Evolutionary conservation across 2,888 invertebrate species (phyloP).

Genomic region (Phyllotreta striolata): DNA sequence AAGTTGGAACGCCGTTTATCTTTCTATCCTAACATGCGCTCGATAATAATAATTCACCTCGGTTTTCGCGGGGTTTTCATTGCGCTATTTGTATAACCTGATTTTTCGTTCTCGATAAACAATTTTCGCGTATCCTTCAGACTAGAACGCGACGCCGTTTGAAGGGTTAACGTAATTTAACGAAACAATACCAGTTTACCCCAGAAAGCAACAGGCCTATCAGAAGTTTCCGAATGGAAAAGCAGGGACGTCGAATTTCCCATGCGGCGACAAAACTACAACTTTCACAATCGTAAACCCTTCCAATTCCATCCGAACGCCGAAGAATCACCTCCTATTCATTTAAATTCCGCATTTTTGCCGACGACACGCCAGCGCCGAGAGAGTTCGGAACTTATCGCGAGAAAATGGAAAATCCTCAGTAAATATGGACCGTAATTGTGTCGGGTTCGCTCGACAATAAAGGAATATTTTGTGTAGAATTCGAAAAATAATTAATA

Average conservation of each 20-base stretch:
- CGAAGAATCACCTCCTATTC: slow-evolving; percentile 40
- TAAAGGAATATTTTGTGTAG: too few relatives aligned
- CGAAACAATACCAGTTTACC: slow-evolving; percentile 37
- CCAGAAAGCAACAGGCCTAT: slow-evolving; percentile 43
- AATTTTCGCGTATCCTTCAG: too few relatives aligned
- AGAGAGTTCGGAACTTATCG: slow-evolving; percentile 16
- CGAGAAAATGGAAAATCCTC: slow-evolving; percentile 3
- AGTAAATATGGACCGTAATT: slow-evolving; percentile 9
- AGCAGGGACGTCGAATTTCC: slow-evolving; percentile 41
- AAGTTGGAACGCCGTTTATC: slow-evolving; percentile 24
- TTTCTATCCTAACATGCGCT: not conserved
- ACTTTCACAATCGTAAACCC: slow-evolving; percentile 41
- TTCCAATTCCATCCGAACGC: slow-evolving; percentile 41
- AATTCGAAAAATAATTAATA: too few relatives aligned
- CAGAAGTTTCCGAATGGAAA: slow-evolving; percentile 35
- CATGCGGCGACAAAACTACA: slow-evolving; percentile 39
- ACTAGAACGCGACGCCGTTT: not conserved
- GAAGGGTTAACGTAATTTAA: slow-evolving; percentile 17
- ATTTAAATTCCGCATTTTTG: slow-evolving; percentile 41
- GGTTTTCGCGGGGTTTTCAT: too few relatives aligned
- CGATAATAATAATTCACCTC: too few relatives aligned
- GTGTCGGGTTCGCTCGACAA: not conserved
- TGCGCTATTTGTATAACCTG: too few relatives aligned
- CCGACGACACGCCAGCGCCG: slow-evolving; percentile 6
- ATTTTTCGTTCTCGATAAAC: too few relatives aligned